Conservation (phyloP, 2,888 invertebrate genomes). For the Drosophila ustulata region DNA sequence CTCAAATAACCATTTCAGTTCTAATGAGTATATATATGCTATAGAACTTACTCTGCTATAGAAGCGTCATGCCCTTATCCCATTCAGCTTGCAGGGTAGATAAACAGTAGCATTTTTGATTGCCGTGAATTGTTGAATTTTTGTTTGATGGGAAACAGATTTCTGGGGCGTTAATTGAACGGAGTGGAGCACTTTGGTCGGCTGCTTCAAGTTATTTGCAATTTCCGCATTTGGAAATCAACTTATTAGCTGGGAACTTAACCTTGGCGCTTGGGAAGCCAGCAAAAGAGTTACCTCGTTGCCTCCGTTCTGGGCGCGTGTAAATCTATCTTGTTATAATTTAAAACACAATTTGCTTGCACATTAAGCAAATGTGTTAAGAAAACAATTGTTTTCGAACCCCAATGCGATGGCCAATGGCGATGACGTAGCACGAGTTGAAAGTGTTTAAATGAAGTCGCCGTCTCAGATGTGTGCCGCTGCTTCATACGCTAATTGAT, state of each 20-base stretch:
- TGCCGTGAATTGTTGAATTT: slow-evolving; percentile 42
- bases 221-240: slow-evolving; percentile 68
- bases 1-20: background rate
- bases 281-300: slow-evolving; percentile 4
- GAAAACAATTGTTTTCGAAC: slow-evolving; percentile 52
- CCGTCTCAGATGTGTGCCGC: slow-evolving; percentile 51
- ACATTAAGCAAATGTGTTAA: slow-evolving; percentile 62
- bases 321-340: slow-evolving; percentile 62
- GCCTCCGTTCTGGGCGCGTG: slow-evolving; percentile 37
- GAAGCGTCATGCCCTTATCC: background rate
- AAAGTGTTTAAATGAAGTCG: slow-evolving; percentile 53
- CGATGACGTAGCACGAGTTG: slow-evolving; percentile 63
- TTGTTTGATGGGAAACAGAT: slow-evolving; percentile 65
- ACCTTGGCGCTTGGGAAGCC: slow-evolving; percentile 71
- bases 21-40: background rate
- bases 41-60: background rate
- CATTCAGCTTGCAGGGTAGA: slow-evolving; percentile 23
- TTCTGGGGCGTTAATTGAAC: slow-evolving; percentile 73
- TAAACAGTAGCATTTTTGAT: slow-evolving; percentile 52
- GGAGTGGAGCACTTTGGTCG: slow-evolving; percentile 38
- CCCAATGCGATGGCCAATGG: slow-evolving; percentile 6
- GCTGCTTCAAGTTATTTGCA: slow-evolving; percentile 43
- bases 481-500: slow-evolving; percentile 47
- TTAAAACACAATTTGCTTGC: slow-evolving; percentile 60
- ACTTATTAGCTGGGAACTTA: slow-evolving; percentile 52